Base-by-base conservation (phyloP, 2,113 vertebrate genomes). In the Callospermophilus lateralis region DNA sequence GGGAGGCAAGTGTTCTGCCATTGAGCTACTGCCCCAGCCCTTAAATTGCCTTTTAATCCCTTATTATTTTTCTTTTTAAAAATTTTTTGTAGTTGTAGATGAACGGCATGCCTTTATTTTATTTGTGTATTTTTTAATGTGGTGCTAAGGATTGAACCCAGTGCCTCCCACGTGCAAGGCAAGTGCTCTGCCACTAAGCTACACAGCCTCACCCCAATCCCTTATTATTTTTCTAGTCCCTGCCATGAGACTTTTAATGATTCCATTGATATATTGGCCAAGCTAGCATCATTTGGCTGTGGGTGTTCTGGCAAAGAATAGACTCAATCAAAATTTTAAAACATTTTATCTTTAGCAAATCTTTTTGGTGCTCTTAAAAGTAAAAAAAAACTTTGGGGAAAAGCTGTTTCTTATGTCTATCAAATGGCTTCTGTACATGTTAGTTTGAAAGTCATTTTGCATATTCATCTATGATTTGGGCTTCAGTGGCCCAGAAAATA, bases 381-480 rank as follows among this genome's bases (percentile, higher is more conserved):
- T 58, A 87, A 89, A 45, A 87, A 89, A 45, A 45, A 93, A 93
- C 42, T n/a, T 92, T 84, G 42, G 72, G 70, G 77, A 65, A 91
- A 95, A 89, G 8, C 76, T 67, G 10, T 95, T 93, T 86, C 28
- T 30, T 72, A 77, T 55, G 42, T 67, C 34, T 86, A 79, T 32
- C 42, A 51, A 65, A 93, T 93, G 48, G 68, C 76, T 86, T 37
- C 73, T 80, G 24, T 63, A 28, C 2, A 0, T 93, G 72, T 74
- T 84, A 72, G 24, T 85, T 89, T 94, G 95, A 93, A 96, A 70
- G 58, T 73, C 16, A 53, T 94, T 89, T 94, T 94, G 32, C 74
- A 37, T 68, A 48, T 70, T 95, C n/a, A 90, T 81, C 32, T 90
- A 65, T 26, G 93, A 78, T 94, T 96, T 94, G 79, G 72, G 19